Evolutionary conservation across 2,797 vertebrate genomes (phyloP).

Genomic region (Sitta carolinensis): DNA sequence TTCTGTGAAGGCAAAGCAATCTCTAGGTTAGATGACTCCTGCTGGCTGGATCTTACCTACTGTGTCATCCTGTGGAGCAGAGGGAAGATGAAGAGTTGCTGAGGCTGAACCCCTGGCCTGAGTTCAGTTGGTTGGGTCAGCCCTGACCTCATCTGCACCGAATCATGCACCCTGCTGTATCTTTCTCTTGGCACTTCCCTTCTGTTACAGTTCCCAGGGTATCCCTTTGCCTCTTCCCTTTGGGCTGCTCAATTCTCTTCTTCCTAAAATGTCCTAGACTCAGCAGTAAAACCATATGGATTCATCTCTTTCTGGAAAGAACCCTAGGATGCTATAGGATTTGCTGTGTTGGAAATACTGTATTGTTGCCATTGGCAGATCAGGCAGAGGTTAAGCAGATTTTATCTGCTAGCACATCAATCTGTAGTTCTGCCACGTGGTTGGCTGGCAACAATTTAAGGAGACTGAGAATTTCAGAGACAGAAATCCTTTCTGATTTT

Average conservation of each 20-base stretch:
- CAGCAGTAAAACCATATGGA: background rate
- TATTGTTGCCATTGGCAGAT: background rate
- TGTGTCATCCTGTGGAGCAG: background rate
- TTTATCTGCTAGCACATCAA: background rate
- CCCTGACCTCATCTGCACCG: background rate
- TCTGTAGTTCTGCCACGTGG: background rate
- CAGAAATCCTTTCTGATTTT: background rate
- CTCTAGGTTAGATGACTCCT: background rate
- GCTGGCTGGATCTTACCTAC: background rate
- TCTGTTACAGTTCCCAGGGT: background rate
- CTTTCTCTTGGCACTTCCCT: background rate
- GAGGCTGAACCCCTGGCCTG: background rate
- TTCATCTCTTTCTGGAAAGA: background rate
- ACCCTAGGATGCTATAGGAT: background rate
- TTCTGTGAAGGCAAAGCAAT: conserved; percentile 79
- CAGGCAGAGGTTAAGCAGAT: background rate
- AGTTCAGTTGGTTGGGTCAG: background rate
- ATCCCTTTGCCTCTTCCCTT: background rate
- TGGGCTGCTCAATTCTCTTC: background rate
- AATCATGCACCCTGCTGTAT: background rate
- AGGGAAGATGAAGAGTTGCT: background rate
- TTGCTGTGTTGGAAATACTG: background rate
- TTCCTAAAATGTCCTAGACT: background rate
- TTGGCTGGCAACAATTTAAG: background rate
- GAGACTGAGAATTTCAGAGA: background rate